A percentile compares a stretch with the other conserved stretches of the same genome.
Conservation (phyloP, 2,113 vertebrate genomes). For the Anarhynchus alexandrinus region DNA sequence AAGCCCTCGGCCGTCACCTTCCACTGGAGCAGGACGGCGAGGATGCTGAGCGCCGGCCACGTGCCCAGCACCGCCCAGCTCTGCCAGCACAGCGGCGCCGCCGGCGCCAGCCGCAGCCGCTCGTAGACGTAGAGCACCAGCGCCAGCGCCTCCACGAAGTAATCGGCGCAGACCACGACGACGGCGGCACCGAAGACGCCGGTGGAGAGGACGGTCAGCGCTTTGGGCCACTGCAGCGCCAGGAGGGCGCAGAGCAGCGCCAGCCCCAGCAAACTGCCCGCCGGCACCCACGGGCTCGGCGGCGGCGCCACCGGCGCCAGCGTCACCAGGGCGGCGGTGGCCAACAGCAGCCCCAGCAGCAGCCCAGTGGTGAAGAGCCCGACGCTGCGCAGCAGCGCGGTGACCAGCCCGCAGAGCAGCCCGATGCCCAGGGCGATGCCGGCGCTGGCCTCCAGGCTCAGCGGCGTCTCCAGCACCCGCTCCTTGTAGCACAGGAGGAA, state of each 20-base stretch:
- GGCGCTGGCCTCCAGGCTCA: constrained; percentile 86
- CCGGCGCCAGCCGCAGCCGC: constrained; percentile 75
- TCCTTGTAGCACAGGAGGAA: constrained; percentile 90
- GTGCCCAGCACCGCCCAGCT: constrained; percentile 86
- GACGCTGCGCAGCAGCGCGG: constrained; percentile 86
- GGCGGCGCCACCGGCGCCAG: constrained; percentile 74
- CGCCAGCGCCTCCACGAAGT: constrained; percentile 82
- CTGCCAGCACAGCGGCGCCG: constrained; percentile 84
- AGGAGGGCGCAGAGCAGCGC: constrained; percentile 85
- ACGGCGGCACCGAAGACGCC: constrained; percentile 82
- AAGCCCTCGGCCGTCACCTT: constrained; percentile 81
- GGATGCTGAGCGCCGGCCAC: constrained; percentile 82
- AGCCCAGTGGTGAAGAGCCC: constrained; percentile 90
- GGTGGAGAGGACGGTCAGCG: constrained; percentile 83
- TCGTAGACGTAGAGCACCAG: constrained; percentile 76
- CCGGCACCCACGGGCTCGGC: constrained; percentile 84
- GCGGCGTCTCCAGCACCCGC: constrained; percentile 77
- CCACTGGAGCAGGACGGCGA: constrained; percentile 86
- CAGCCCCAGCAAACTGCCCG: constrained; percentile 78
- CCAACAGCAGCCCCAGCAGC: constrained; percentile 83
- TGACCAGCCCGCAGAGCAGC: constrained; percentile 87
- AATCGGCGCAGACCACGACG: constrained; percentile 83
- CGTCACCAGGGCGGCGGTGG: constrained; percentile 75
- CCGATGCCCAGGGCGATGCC: constrained; percentile 88
- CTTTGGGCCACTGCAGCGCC: constrained; percentile 84